Base-by-base conservation (phyloP, 2,888 invertebrate genomes). In the Dynastes grantii region DNA sequence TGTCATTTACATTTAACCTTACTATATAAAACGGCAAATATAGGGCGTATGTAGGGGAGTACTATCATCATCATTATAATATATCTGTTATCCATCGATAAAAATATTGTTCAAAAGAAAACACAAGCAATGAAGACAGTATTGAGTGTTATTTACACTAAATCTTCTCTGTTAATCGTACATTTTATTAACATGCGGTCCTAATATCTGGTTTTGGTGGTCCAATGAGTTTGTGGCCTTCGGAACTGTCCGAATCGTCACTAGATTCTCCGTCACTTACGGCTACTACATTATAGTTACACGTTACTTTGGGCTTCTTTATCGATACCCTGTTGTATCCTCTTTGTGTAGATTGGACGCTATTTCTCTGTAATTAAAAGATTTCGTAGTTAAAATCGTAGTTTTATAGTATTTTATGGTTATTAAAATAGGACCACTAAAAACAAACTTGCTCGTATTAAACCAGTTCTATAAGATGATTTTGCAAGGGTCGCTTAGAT, bases 231-330 rank as follows among this genome's bases (percentile, higher is more conserved):
- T 87, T 87, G 77, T 85, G 85, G 55, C 86, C 87, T 80, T 88
- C 88, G 68, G 88, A 87, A 84, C 86, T 87, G 81, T 88, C 88
- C 29, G 88, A 87, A 84, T 89, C 89, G 83, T 86, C 87, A 27
- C 87, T 87, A 82, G 89, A 89, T 29, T 87, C 88, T 70, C 88
- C 88, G 80, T 85, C 84, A 83, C 88, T 88, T 81, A 89, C 88
- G 79, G 89, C 86, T 79, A 89, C 89, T 78, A 89, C 88, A 81
- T 89, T 89, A 85, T 89, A 89, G 82, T 89, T 89, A 83, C 89
- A 89, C 71, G 89, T 89, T 76, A 89, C 89, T 84, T 89, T 89
- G 65, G 89, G 89, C 81, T 89, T 89, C 83, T 88, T 88, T 82
- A 89, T 89, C 63, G 89, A 89, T 78, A 89, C 89, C 83, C 87